Percentiles rank a stretch among this genome's conserved stretches.
phyloP scores from a whole-genome alignment of 2,113 vertebrate genomes.

The Platysteira castanea region DNA sequence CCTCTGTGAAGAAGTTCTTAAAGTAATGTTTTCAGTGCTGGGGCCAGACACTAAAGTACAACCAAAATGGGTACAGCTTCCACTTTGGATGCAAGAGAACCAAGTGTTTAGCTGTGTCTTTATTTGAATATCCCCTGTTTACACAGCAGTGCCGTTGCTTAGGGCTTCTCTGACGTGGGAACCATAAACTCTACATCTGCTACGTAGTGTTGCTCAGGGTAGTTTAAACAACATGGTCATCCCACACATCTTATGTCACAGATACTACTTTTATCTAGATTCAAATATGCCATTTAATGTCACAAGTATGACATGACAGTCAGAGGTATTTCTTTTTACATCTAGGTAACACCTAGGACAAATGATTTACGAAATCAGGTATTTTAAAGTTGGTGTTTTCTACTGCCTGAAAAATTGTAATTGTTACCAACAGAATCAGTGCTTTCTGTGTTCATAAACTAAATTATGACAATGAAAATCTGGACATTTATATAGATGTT shows the following conservation, averaged over 20 bases:
- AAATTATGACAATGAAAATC: not conserved
- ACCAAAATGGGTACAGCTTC: not conserved
- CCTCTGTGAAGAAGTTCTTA: not conserved
- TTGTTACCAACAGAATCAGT: not conserved
- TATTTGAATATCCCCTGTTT: not conserved
- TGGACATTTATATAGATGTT: not conserved
- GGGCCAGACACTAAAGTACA: not conserved
- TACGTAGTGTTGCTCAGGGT: not conserved
- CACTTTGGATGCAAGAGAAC: not conserved
- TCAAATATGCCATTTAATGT: not conserved
- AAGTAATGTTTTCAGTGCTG: not conserved
- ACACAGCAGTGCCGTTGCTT: not conserved
- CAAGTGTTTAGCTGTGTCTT: not conserved
- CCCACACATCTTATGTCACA: not conserved
- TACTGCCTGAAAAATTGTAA: not conserved
- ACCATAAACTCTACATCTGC: not conserved
- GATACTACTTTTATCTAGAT: not conserved
- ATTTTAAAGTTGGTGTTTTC: not conserved
- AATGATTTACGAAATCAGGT: not conserved
- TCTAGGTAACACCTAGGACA: not conserved
- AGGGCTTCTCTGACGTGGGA: not conserved
- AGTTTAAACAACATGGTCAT: not conserved
- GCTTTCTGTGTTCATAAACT: not conserved
- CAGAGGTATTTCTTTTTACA: not conserved
- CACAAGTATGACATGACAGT: not conserved